Base-by-base conservation (phyloP, 2,888 invertebrate genomes). In the Netelia melanura region DNA sequence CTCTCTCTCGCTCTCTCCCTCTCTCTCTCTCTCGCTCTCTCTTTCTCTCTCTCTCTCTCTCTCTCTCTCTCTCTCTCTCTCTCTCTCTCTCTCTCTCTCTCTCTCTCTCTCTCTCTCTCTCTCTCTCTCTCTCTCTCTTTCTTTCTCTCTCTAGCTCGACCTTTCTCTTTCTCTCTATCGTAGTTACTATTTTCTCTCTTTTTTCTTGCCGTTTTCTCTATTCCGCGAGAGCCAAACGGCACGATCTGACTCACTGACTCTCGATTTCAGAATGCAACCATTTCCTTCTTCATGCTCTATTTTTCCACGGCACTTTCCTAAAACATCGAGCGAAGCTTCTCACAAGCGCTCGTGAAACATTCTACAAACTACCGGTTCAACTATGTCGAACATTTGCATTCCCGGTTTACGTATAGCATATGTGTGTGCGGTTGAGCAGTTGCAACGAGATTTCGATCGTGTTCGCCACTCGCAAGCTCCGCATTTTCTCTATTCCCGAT, bases 171-270 rank as follows among this genome's bases (percentile, higher is more conserved):
- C 58, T 48, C 62, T 52, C 68, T 56, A 67, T 23, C 61, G 43
- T 56, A 58, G 68, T 62, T 70, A 64, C 75, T 65, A 71, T 76
- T 52, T 21, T 71, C 67, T n/a, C 48, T 65, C 43, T 54, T 76
- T 61, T 80, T 67, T 65, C 43, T 61, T 9, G 30, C 11, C 68
- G 43, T 68, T 25, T 82, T 82, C 71, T 62, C 79, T 71, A 62
- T 75, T 82, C 74, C 62, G 14, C 38, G 54, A 68, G 72, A 76
- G 61, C 17, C 14, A 58, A 81, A 72, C 25, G 64, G 48, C 43
- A 62, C 30, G 77, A 68, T 84, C 77, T 81, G 76, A 65, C 61
- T 81, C 81, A 72, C 84, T 80, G 81, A 71, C 77, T 84, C 58
- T 71, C 75, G 79, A 79, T 80, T 79, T 58, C 54, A 43, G 17